These are phyloP conservation scores for Engystomops pustulosus DNA, from an alignment of 2,113 vertebrate genomes.

Conservation along the genomic window DNA sequence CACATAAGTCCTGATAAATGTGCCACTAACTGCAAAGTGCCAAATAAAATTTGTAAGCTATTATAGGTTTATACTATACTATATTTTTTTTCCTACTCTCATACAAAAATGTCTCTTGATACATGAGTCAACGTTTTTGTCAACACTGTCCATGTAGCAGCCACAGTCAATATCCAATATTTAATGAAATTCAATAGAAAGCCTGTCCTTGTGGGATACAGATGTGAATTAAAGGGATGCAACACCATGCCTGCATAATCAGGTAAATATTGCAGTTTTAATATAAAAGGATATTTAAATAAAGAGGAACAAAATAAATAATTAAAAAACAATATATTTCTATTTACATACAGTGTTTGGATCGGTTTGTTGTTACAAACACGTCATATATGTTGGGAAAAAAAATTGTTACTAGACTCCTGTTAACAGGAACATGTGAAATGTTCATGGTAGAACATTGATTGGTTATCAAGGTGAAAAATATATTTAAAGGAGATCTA, in stretches of 20 bases:
- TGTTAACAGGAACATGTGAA: not conserved
- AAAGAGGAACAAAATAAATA: not conserved
- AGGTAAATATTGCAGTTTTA: not conserved
- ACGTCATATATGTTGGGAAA: not conserved
- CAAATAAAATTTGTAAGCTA: too few species aligned
- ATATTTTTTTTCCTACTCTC: not conserved
- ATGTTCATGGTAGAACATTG: not conserved
- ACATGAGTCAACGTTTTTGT: constrained; percentile 15
- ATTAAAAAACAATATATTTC: not conserved
- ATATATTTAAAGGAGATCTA: too few species aligned
- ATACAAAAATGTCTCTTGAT: not conserved
- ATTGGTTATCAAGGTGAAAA: not conserved
- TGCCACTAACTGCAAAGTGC: too few species aligned
- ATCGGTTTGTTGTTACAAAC: not conserved
- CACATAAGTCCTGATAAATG: too few species aligned
- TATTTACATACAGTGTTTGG: not conserved
- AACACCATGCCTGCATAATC: not conserved
- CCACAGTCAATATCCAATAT: constrained; percentile 22
- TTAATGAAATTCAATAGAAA: not conserved
- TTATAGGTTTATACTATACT: too few species aligned
- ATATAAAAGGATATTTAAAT: not conserved
- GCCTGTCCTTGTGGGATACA: not conserved
- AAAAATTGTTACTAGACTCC: constrained; percentile 6
- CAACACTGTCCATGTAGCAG: not conserved
- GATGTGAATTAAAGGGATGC: not conserved